Base-by-base conservation (phyloP, 2,888 invertebrate genomes). In the Epicampocera succincta region DNA sequence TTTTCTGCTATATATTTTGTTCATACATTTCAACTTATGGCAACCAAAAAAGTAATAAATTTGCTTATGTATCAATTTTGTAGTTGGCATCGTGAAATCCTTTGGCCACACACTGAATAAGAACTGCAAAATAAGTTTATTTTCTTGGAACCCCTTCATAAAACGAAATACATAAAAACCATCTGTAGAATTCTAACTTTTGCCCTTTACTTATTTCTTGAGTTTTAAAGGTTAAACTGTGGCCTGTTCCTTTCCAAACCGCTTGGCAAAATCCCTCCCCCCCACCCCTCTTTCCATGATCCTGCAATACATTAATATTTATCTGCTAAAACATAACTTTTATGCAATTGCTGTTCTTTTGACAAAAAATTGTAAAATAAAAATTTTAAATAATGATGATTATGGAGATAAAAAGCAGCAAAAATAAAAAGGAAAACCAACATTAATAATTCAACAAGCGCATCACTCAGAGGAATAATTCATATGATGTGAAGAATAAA, bases 341-440 rank as follows among this genome's bases (percentile, higher is more conserved):
- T 69, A 65, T 75, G 65, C 48, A 60, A 71, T 52, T 80, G 17
- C 42, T 50, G 17, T 69, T 72, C 46, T 54, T 44, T 52, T 50
- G 50, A 13, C 9, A 65, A 65, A 33, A n/a, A 74, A 48, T 38
- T 29, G 52, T 25, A 69, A 19, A 40, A 73, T 54, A 48, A 63
- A 61, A 61, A 17, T 19, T 3, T 25, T 40, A 68, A 63, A 80
- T 58, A 68, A 56, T 48, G 15, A 74, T 69, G 54, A 73, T 54
- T 38, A 79, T 52, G 15, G 38, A 12, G 15, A 71, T 60, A 60
- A 71, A 60, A 60, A 25, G 25, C 21, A 65, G 44, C 52, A 38
- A 60, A 21, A 15, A 40, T 61, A 40, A 42, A 56, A 52, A 42
- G 1, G 15, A 52, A 52, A 52, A n/a, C 3, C 46, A 15, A 15